These are phyloP conservation scores for Oryctolagus cuniculus DNA, from an alignment of 2,113 vertebrate species.

Conservation along the genomic window DNA sequence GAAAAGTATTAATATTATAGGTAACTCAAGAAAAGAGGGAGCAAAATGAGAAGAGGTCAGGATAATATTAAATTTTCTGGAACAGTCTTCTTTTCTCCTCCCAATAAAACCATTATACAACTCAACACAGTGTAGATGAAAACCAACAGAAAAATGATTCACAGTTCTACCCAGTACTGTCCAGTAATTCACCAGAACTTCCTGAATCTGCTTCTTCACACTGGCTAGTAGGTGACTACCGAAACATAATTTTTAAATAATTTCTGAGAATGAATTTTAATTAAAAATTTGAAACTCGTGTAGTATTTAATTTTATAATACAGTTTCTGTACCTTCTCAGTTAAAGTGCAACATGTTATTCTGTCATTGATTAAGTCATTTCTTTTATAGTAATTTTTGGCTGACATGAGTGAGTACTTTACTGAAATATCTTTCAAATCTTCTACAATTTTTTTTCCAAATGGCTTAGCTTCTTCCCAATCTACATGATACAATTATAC, in stretches of 20 bases:
- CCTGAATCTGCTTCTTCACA: not conserved
- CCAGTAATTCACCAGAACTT: not conserved
- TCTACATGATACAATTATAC: constrained; percentile 24
- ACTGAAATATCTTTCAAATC: constrained; percentile 4
- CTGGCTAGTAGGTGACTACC: not conserved
- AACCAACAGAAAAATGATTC: constrained; percentile 47
- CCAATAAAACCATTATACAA: constrained; percentile 60
- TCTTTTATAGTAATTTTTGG: not conserved
- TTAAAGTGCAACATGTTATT: constrained; percentile 1
- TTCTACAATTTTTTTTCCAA: constrained; percentile 50
- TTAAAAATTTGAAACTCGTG: not conserved
- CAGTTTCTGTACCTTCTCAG: constrained; percentile 23
- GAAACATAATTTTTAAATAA: not conserved
- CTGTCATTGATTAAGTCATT: constrained; percentile 22
- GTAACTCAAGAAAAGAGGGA: not conserved
- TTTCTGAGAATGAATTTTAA: not conserved
- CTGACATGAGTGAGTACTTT: not conserved
- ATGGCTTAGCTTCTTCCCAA: constrained; percentile 6
- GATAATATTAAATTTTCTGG: constrained; percentile 53
- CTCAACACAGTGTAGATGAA: constrained; percentile 67
- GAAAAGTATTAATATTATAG: constrained; percentile 15
- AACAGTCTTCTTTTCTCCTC: constrained; percentile 27
- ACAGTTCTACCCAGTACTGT: not conserved
- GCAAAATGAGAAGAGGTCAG: constrained; percentile 46
- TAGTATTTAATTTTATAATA: not conserved